Percentiles rank a stretch among this genome's conserved stretches.
These are phyloP conservation scores for Polymixis flavicincta DNA, from an alignment of 2,888 invertebrate genomes.

Conservation along the genomic window DNA sequence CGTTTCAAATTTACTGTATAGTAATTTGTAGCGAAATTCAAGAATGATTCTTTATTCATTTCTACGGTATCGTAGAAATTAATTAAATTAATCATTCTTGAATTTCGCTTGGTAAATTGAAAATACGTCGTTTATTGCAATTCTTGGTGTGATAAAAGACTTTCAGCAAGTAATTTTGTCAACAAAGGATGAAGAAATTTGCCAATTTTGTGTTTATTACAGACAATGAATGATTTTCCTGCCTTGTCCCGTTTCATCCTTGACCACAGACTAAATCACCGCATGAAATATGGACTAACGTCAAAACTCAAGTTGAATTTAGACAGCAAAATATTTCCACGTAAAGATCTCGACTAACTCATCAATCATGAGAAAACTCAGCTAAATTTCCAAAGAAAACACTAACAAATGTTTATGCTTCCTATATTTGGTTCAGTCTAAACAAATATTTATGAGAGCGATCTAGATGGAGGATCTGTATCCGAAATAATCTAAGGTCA, in stretches of 20 bases:
- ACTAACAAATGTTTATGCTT: slow-evolving; percentile 65
- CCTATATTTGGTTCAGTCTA: slow-evolving; percentile 68
- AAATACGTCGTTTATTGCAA: neutral
- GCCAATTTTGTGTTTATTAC: slow-evolving; percentile 4
- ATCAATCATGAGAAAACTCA: slow-evolving; percentile 51
- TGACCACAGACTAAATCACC: slow-evolving; percentile 16
- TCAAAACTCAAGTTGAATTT: slow-evolving; percentile 40
- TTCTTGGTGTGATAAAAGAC: neutral
- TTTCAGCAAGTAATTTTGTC: slow-evolving; percentile 7
- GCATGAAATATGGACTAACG: slow-evolving; percentile 51
- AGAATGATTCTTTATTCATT: no score
- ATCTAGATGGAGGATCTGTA: slow-evolving; percentile 60
- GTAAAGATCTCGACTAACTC: slow-evolving; percentile 46
- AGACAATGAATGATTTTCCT: slow-evolving; percentile 36
- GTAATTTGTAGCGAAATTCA: no score
- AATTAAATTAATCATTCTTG: neutral
- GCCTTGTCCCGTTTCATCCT: slow-evolving; percentile 7
- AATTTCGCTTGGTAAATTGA: neutral
- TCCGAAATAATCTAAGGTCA: slow-evolving; percentile 63
- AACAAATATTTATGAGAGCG: slow-evolving; percentile 69
- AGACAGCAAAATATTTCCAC: slow-evolving; percentile 60
- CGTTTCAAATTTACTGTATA: neutral
- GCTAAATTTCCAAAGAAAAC: slow-evolving; percentile 71
- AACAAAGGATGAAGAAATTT: neutral
- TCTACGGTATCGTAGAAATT: neutral